Conservation (phyloP, 2,888 invertebrate species). For the Magallana nippona region DNA sequence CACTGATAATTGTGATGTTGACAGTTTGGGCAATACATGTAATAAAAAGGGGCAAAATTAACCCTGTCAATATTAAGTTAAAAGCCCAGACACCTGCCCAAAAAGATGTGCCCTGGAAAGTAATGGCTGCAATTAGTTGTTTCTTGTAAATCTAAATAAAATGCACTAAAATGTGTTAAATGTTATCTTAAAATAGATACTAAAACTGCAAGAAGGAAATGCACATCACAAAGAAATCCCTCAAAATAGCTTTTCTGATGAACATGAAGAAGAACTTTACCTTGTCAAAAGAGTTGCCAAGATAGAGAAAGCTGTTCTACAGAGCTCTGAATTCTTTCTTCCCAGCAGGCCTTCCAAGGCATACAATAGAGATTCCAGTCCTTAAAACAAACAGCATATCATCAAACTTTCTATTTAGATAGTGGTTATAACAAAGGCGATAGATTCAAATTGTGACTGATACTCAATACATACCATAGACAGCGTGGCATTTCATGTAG, state of each 20-base stretch:
- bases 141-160: constrained; percentile 11
- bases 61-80: not conserved
- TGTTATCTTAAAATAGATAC: constrained; percentile 16
- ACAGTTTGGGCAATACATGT: too few relatives aligned
- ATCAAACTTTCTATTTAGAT: not conserved
- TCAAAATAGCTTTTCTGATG: not conserved
- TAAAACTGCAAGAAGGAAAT: constrained; percentile 6
- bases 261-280: constrained; percentile 44
- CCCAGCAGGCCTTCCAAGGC: constrained; percentile 51
- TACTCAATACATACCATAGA: constrained; percentile 60
- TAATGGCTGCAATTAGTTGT: constrained; percentile 11
- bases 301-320: constrained; percentile 51
- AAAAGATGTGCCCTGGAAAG: not conserved
- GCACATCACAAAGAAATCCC: not conserved
- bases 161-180: constrained; percentile 20
- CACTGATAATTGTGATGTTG: too few relatives aligned
- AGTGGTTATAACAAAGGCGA: not conserved
- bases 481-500: constrained; percentile 64
- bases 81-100: constrained; percentile 5
- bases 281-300: constrained; percentile 56
- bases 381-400: constrained; percentile 48
- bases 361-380: constrained; percentile 60
- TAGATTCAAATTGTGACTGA: not conserved
- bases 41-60: too few relatives aligned
- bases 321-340: constrained; percentile 53